Percentiles rank a stretch among this genome's conserved stretches.
These are phyloP conservation scores for Meloidogyne hapla DNA, from an alignment of 1,140 invertebrate genomes.

Conservation along the genomic window DNA sequence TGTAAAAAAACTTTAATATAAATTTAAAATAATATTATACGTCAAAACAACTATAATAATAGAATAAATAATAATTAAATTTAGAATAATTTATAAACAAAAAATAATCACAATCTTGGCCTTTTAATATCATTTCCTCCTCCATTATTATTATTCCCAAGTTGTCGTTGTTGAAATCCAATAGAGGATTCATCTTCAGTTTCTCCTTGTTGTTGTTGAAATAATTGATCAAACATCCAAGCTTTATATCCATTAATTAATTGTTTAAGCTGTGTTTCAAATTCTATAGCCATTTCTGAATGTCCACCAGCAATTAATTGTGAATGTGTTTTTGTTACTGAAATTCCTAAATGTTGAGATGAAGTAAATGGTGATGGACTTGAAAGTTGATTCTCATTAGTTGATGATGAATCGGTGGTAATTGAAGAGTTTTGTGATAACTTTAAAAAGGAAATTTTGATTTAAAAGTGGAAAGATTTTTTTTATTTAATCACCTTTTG, in stretches of 20 bases:
- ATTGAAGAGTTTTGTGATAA: background rate
- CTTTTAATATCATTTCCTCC: background rate
- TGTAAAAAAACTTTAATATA: no score
- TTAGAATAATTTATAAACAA: no score
- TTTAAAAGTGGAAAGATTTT: no score
- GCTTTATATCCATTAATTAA: slow-evolving; percentile 26
- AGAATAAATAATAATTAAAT: no score
- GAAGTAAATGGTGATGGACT: background rate
- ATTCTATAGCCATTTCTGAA: slow-evolving; percentile 18
- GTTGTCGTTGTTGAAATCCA: background rate
- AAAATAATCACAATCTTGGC: background rate
- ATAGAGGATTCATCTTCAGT: slow-evolving; percentile 8
- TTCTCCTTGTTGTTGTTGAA: slow-evolving; percentile 14
- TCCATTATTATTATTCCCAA: background rate
- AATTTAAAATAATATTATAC: no score
- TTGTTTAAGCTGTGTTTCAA: slow-evolving; percentile 18
- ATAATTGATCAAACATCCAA: slow-evolving; percentile 29
- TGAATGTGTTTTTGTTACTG: slow-evolving; percentile 2
- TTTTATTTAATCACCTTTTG: background rate
- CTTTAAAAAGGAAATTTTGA: background rate
- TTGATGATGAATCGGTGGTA: background rate
- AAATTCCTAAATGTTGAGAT: background rate
- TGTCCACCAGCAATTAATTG: slow-evolving; percentile 9
- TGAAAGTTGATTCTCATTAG: background rate
- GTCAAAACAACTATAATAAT: no score